Evolutionary conservation across 1,140 invertebrate species (phyloP).

Genomic region (Scaptomyza montana): DNA sequence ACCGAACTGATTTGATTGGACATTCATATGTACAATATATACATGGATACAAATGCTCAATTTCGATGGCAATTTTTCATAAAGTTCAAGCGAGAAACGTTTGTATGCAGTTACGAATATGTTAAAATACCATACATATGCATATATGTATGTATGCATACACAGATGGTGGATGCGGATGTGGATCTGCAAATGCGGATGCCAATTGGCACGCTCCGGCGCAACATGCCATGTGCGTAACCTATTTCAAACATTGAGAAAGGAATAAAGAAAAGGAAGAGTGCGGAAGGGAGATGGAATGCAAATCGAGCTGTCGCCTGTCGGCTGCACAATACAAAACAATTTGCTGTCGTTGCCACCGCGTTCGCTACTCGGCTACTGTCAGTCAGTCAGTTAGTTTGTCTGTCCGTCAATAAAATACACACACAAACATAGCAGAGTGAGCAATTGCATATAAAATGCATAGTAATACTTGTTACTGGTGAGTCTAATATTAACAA

Average conservation of each 20-base stretch:
- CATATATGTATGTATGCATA: constrained; percentile 4
- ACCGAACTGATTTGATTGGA: constrained; percentile 64
- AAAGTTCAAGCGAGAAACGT: constrained; percentile 44
- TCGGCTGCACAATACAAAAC: constrained; percentile 76
- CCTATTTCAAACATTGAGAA: constrained; percentile 65
- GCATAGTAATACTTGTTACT: constrained; percentile 69
- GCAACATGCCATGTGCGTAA: constrained; percentile 68
- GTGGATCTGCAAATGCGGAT: constrained; percentile 35
- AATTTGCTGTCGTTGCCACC: constrained; percentile 66
- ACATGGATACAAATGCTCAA: constrained; percentile 27
- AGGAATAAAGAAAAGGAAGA: not conserved
- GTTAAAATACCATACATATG: no score
- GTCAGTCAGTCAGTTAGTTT: constrained; percentile 48
- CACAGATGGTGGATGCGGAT: constrained; percentile 17
- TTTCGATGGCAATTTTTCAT: constrained; percentile 56
- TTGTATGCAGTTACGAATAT: constrained; percentile 5
- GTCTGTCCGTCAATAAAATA: constrained; percentile 50
- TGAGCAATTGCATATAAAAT: constrained; percentile 75
- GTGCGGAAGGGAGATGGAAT: constrained; percentile 8
- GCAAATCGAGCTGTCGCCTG: constrained; percentile 73
- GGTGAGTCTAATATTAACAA: constrained; percentile 76
- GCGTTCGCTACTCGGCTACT: constrained; percentile 1
- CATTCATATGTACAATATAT: constrained; percentile 3
- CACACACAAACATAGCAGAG: constrained; percentile 45
- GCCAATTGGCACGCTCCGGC: constrained; percentile 65